Evolutionary conservation across 2,888 invertebrate genomes (phyloP).

Genomic region (Bhutanitis thaidina): DNA sequence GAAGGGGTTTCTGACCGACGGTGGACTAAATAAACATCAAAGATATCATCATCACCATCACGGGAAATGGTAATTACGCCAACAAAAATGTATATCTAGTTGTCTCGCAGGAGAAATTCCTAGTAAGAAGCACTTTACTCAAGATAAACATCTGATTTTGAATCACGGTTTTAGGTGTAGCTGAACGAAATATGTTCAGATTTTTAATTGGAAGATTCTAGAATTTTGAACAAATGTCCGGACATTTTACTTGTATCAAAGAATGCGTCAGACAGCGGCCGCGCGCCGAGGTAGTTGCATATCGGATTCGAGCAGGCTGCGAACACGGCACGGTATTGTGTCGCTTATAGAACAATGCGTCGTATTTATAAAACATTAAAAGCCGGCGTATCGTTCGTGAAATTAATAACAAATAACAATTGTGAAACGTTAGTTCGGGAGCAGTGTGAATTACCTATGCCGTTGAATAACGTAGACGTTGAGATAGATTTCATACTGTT

Average conservation of each 20-base stretch:
- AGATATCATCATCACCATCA: too few relatives aligned
- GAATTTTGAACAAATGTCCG: constrained; percentile 10
- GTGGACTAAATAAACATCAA: too few relatives aligned
- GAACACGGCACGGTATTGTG: constrained; percentile 71
- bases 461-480: constrained; percentile 51
- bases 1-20: too few relatives aligned
- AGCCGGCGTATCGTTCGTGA: constrained; percentile 78
- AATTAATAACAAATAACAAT: constrained; percentile 81
- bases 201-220: background rate
- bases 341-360: constrained; percentile 77
- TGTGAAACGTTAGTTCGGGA: constrained; percentile 76
- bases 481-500: constrained; percentile 6
- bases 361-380: constrained; percentile 80
- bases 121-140: too few relatives aligned
- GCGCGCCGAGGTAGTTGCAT: constrained; percentile 46
- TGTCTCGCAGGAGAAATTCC: too few relatives aligned
- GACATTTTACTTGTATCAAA: constrained; percentile 13
- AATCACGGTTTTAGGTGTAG: too few relatives aligned
- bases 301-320: constrained; percentile 63
- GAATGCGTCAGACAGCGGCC: constrained; percentile 56
- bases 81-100: too few relatives aligned
- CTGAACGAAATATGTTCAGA: too few relatives aligned
- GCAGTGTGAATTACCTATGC: constrained; percentile 72
- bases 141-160: too few relatives aligned
- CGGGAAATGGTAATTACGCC: too few relatives aligned